Conservation (phyloP, 2,797 vertebrate species). For the Botia almorhae region DNA sequence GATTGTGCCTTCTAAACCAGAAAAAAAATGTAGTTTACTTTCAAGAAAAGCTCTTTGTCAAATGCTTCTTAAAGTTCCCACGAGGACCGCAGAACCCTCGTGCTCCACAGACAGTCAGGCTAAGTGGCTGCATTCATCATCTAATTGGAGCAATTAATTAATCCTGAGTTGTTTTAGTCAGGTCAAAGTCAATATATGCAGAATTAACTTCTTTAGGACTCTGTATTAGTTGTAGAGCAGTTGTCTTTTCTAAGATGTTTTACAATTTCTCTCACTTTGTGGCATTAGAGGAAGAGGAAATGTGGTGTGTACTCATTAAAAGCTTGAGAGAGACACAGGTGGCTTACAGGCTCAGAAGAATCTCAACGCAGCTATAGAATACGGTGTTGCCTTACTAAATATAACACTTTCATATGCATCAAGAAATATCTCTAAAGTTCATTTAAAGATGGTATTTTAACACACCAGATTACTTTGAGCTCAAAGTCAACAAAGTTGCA, state of each 20-base stretch:
- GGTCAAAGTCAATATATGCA: constrained; percentile 65
- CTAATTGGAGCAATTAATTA: constrained; percentile 72
- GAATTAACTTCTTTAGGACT: constrained; percentile 59
- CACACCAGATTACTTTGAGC: not conserved
- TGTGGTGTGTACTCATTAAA: constrained; percentile 41
- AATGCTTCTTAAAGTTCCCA: constrained; percentile 50
- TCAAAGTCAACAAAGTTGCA: not conserved
- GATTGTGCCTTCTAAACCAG: constrained; percentile 48
- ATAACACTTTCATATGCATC: not conserved
- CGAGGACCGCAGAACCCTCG: constrained; percentile 45
- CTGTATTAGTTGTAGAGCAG: constrained; percentile 54
- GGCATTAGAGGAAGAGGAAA: constrained; percentile 42
- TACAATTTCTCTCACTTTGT: constrained; percentile 53
- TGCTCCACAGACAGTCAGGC: constrained; percentile 63
- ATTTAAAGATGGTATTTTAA: not conserved
- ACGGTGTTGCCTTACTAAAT: not conserved
- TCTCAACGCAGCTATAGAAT: not conserved
- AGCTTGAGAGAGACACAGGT: constrained; percentile 21
- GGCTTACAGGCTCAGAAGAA: not conserved
- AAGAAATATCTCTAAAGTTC: not conserved
- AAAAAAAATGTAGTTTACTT: constrained; percentile 39
- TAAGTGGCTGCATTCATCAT: constrained; percentile 71
- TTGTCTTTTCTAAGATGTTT: constrained; percentile 43
- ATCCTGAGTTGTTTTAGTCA: constrained; percentile 58
- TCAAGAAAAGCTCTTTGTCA: constrained; percentile 27